Base-by-base conservation (phyloP, 2,888 invertebrate species). In the Lumbricus terrestris region DNA sequence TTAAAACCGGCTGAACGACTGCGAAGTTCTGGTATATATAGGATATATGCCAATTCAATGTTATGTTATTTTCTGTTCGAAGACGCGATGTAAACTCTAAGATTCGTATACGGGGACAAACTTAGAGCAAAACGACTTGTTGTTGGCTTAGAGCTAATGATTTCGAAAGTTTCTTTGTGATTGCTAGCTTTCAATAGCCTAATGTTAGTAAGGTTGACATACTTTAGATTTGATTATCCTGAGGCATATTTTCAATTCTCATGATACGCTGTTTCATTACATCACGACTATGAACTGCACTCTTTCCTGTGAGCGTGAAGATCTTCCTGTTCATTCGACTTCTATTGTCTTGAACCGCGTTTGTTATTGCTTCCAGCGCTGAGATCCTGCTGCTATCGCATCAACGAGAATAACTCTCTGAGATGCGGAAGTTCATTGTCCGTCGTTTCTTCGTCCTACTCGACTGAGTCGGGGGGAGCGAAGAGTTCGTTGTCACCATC, bases 321-420 rank as follows among this genome's bases (percentile, higher is more conserved):
- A n/a, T 69, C n/a, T 69, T 69, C n/a, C n/a, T 69, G 69, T 69
- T 69, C n/a, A 69, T 69, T 29, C n/a, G 5, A n/a, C 0, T 69
- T n/a, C n/a, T 29, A 69, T 69, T 5, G 8, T n/a, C 29, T 29
- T 13, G 1, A 16, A 69, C 8, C 69, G n/a, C n/a, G n/a, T 69
- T 8, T 69, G 29, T 3, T 1, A 69, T 69, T 69, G 69, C 29
- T 15, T 82, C 16, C 37, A 91, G 91, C 54, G 5, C 88, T 91
- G 37, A 40, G 91, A 23, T n/a, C 42, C 23, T 37, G 90, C 38
- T 92, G 92, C 88, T 89, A 91, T 47, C 89, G 91, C 23, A 92
- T 92, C 89, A 92, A 91, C 90, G 89, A 92, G 47, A 89, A 82
- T 42, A 90, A 90, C 40, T 54, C 89, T 16, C 89, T 34, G 23